Evolutionary conservation across 2,113 vertebrate species (phyloP).

Genomic region (Cephalophus harveyi): DNA sequence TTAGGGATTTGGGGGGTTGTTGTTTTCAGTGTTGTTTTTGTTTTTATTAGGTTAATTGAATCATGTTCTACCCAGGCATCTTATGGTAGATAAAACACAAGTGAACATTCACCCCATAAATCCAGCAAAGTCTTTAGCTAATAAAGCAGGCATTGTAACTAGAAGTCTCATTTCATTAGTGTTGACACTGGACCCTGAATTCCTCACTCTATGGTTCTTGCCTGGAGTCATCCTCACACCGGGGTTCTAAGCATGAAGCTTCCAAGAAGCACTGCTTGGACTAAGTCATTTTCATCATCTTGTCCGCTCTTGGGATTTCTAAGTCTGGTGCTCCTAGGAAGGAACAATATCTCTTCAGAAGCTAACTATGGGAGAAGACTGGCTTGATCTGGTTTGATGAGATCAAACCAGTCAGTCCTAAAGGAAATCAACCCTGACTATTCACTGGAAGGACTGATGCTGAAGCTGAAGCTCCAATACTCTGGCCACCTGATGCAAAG

Average conservation of each 20-base stretch:
- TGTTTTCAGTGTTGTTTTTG: conserved; percentile 17
- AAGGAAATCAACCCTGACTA: not conserved
- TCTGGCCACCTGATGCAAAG: not conserved
- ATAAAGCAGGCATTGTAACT: conserved; percentile 7
- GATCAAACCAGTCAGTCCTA: not conserved
- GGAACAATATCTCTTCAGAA: not conserved
- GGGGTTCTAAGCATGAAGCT: not conserved
- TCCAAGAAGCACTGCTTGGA: not conserved
- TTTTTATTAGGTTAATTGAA: conserved; percentile 50
- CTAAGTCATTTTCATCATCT: not conserved
- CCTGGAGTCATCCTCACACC: not conserved
- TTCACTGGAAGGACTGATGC: not conserved
- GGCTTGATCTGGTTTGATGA: not conserved
- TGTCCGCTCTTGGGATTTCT: not conserved
- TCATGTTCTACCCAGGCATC: conserved; percentile 35
- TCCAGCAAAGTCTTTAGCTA: not conserved
- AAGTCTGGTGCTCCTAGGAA: not conserved
- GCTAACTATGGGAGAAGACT: not conserved
- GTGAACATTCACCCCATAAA: not conserved
- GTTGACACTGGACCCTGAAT: not conserved
- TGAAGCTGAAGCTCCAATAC: not conserved
- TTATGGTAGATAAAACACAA: conserved; percentile 52
- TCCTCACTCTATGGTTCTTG: not conserved
- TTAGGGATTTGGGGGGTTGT: not conserved
- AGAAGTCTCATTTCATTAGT: not conserved